Percentiles rank a stretch among this genome's conserved stretches.
Conservation (phyloP, 2,797 vertebrate genomes). For the Helostoma temminkii region DNA sequence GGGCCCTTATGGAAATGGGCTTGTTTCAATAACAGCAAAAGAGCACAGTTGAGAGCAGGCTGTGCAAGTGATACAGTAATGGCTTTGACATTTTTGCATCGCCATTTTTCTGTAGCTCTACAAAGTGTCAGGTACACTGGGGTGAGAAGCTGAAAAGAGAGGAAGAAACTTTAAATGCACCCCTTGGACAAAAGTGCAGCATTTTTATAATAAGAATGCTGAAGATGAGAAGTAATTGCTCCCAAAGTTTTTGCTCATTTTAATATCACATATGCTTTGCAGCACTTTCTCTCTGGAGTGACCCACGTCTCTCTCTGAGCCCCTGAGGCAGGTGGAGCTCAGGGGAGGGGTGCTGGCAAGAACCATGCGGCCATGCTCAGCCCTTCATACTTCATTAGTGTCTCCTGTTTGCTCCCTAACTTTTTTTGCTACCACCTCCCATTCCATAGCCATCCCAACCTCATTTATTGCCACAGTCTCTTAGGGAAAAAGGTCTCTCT, state of each 20-base stretch:
- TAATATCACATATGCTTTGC: constrained; percentile 18
- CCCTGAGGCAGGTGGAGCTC: constrained; percentile 59
- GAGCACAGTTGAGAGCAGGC: constrained; percentile 45
- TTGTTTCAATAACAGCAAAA: constrained; percentile 64
- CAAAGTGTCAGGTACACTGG: constrained; percentile 57
- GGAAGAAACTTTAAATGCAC: constrained; percentile 41
- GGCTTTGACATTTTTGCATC: constrained; percentile 81
- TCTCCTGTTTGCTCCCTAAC: constrained; percentile 64
- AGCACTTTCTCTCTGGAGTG: constrained; percentile 18
- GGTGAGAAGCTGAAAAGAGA: constrained; percentile 33
- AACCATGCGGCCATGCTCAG: constrained; percentile 71
- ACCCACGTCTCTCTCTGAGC: constrained; percentile 46
- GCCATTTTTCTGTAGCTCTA: constrained; percentile 55
- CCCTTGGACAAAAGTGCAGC: constrained; percentile 11
- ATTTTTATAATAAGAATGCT: constrained; percentile 50
- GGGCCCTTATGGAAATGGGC: constrained; percentile 58
- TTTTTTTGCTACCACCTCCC: constrained; percentile 29
- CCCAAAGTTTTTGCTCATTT: constrained; percentile 33
- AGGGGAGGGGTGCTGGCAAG: constrained; percentile 57
- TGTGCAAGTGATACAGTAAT: constrained; percentile 63
- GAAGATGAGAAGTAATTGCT: constrained; percentile 30
- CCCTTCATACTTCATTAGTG: constrained; percentile 81
- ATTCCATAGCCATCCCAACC: constrained; percentile 42
- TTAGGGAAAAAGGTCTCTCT: constrained; percentile 53
- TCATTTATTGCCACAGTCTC: constrained; percentile 64